phyloP scores from a whole-genome alignment of 2,113 vertebrate species.

The Atractosteus spatula region DNA sequence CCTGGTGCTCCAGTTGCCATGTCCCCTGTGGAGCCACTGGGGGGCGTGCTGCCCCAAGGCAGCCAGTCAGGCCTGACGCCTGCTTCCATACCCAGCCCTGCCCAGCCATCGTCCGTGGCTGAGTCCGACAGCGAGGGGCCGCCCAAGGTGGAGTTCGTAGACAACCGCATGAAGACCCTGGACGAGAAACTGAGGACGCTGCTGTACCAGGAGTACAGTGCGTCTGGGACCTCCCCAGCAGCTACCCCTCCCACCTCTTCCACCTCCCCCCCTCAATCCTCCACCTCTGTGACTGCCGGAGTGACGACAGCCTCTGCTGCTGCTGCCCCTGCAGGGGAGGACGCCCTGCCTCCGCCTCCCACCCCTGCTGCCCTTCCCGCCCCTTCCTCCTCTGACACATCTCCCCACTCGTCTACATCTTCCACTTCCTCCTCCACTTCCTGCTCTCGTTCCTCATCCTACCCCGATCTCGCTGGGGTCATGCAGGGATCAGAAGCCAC shows the following conservation, averaged over 20 bases:
- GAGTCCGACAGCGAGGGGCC: conserved; percentile 88
- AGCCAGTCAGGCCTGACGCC: conserved; percentile 45
- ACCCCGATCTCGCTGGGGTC: conserved; percentile 47
- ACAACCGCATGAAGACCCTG: conserved; percentile 87
- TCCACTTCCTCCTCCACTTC: conserved; percentile 63
- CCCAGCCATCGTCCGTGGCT: conserved; percentile 69
- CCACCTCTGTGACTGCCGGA: conserved; percentile 32
- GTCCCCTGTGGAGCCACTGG: neutral
- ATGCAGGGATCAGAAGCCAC: conserved; percentile 28
- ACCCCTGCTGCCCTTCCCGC: conserved; percentile 47
- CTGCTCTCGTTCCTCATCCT: conserved; percentile 59
- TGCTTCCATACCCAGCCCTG: conserved; percentile 64
- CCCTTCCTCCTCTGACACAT: conserved; percentile 69
- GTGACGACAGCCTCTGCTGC: conserved; percentile 36
- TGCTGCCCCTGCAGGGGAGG: conserved; percentile 56
- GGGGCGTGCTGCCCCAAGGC: too few relatives aligned
- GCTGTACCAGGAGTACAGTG: conserved; percentile 82
- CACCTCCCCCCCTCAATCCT: conserved; percentile 32
- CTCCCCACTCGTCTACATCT: conserved; percentile 64
- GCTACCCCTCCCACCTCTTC: conserved; percentile 52
- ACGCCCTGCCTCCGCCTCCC: conserved; percentile 51
- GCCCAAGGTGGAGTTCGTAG: conserved; percentile 84
- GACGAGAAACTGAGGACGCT: conserved; percentile 87
- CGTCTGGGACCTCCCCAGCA: conserved; percentile 33
- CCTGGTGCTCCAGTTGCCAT: neutral